Percentiles rank a stretch among this genome's conserved stretches.
Evolutionary conservation across 1,140 invertebrate species (phyloP).

Genomic region (Eciton burchellii): DNA sequence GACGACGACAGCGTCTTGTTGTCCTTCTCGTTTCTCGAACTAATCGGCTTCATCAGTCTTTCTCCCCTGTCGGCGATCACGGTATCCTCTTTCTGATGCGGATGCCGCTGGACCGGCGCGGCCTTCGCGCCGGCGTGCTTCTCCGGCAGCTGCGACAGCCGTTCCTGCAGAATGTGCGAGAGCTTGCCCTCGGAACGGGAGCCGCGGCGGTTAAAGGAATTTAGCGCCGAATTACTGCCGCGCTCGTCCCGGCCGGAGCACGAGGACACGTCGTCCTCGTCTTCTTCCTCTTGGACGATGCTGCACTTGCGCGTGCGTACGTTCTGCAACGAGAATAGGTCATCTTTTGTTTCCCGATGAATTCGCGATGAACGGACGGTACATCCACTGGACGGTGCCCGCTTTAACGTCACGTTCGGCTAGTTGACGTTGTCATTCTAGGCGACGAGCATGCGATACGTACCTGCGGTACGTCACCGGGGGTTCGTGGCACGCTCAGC

Average conservation of each 20-base stretch:
- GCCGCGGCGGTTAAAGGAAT: conserved; percentile 85
- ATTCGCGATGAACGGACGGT: neutral
- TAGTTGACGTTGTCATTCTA: conserved; percentile 31
- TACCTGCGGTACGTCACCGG: conserved; percentile 88
- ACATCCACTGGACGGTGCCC: neutral
- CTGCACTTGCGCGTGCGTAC: conserved; percentile 92
- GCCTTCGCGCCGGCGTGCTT: conserved; percentile 73
- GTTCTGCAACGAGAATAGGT: conserved; percentile 77
- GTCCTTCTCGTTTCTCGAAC: conserved; percentile 55
- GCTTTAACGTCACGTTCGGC: conserved; percentile 21
- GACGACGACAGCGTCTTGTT: conserved; percentile 45
- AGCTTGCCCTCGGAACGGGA: conserved; percentile 88
- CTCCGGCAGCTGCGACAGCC: conserved; percentile 77
- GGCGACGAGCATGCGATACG: conserved; percentile 53
- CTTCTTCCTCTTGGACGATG: conserved; percentile 94
- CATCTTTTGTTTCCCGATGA: conserved; percentile 25
- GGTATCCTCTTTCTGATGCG: conserved; percentile 58
- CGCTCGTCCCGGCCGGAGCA: conserved; percentile 86
- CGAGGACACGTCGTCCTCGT: conserved; percentile 86
- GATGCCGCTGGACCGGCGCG: conserved; percentile 28
- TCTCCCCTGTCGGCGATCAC: conserved; percentile 60
- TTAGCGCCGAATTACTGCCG: conserved; percentile 83
- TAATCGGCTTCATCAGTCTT: conserved; percentile 61
- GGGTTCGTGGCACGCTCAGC: conserved; percentile 87
- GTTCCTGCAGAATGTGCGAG: conserved; percentile 82